phyloP scores from a whole-genome alignment of 1,140 invertebrate genomes.

The Oncopeltus fasciatus region DNA sequence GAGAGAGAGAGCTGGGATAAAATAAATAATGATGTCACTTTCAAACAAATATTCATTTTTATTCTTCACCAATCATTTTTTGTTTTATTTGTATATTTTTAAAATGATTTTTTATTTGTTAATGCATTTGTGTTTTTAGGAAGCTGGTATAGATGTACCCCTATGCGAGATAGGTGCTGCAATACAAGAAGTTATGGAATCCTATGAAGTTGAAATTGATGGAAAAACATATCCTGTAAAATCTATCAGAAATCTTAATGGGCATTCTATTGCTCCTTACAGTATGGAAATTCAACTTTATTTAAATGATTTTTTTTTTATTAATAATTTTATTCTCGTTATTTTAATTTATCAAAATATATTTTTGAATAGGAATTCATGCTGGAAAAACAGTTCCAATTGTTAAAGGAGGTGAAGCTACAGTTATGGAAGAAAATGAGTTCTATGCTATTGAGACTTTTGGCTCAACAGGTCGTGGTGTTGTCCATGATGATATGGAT shows the following conservation, averaged over 20 bases:
- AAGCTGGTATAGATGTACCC: conserved; percentile 90
- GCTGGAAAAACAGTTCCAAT: conserved; percentile 99
- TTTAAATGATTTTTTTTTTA: not conserved
- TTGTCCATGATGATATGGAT: conserved; percentile 98
- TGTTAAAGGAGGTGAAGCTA: conserved; percentile 94
- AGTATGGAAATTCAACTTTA: conserved; percentile 37
- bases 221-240: conserved; percentile 95
- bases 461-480: conserved; percentile 91
- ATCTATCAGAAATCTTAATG: conserved; percentile 95
- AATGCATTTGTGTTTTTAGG: conserved; percentile 30
- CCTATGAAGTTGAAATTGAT: conserved; percentile 95
- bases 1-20: too few species aligned
- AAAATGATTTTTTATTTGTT: too few species aligned
- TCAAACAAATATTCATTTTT: too few species aligned
- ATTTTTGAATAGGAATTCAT: conserved; percentile 64
- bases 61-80: too few species aligned
- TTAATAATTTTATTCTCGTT: not conserved
- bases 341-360: conserved; percentile 1
- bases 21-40: too few species aligned
- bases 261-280: conserved; percentile 95
- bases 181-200: conserved; percentile 99
- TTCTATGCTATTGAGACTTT: conserved; percentile 99
- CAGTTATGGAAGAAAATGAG: conserved; percentile 97
- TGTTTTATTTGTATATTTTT: too few species aligned
- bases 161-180: conserved; percentile 94